These are phyloP conservation scores for Petrolisthes manimaculis DNA, from an alignment of 2,888 invertebrate species.

Conservation along the genomic window DNA sequence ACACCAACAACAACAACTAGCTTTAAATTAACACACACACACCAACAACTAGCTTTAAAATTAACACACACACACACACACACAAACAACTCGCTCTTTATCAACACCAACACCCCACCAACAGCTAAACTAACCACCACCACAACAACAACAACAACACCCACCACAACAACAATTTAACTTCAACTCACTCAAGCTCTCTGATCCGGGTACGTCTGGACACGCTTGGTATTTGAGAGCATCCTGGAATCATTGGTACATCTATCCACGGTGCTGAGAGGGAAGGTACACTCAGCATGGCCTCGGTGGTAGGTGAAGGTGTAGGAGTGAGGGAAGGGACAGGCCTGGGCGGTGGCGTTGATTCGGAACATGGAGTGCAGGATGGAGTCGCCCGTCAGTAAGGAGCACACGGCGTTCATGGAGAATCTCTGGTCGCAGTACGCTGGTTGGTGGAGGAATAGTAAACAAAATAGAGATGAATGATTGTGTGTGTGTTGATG, in stretches of 20 bases:
- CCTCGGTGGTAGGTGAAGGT: conserved; percentile 93
- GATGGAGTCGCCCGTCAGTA: conserved; percentile 89
- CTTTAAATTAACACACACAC: too few relatives aligned
- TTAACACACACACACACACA: too few relatives aligned
- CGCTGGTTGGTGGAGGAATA: conserved; percentile 16
- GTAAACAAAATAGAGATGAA: not conserved
- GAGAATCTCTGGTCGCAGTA: conserved; percentile 48
- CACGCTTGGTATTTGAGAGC: conserved; percentile 93
- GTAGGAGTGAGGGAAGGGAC: conserved; percentile 91
- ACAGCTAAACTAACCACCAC: not conserved
- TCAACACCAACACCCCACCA: not conserved
- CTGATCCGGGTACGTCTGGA: conserved; percentile 89
- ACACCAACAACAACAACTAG: too few relatives aligned
- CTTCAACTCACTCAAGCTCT: conserved; percentile 82
- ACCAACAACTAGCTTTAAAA: too few relatives aligned
- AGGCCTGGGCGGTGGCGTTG: conserved; percentile 87
- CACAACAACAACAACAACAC: not conserved
- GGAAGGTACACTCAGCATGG: conserved; percentile 89
- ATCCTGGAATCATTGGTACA: conserved; percentile 93
- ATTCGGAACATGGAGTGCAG: conserved; percentile 91
- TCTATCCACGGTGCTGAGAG: conserved; percentile 91
- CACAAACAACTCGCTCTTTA: not conserved
- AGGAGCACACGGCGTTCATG: conserved; percentile 83
- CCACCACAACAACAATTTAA: not conserved
- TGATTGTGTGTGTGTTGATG: too few relatives aligned